Evolutionary conservation across 2,797 vertebrate species (phyloP).

Genomic region (Urosaurus nigricauda): DNA sequence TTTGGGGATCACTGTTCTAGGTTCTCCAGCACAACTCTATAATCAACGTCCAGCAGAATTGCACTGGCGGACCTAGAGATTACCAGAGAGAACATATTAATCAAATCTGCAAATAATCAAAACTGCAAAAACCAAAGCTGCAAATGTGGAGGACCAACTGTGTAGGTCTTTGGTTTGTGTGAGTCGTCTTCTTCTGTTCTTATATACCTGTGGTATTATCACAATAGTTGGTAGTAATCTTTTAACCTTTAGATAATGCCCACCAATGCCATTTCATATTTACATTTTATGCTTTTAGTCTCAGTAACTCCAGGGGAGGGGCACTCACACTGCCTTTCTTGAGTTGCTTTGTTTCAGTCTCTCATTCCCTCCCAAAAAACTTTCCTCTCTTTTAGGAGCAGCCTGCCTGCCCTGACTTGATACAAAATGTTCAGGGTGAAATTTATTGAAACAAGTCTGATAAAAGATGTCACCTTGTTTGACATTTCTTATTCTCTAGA

Average conservation of each 20-base stretch:
- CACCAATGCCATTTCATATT: background rate
- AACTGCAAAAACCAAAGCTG: too few species aligned
- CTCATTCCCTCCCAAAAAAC: background rate
- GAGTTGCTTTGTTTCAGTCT: background rate
- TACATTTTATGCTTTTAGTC: background rate
- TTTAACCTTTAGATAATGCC: background rate
- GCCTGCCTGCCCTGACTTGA: background rate
- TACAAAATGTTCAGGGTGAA: background rate
- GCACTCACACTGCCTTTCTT: background rate
- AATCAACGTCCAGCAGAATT: too few species aligned
- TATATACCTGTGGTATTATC: background rate
- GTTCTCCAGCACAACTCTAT: too few species aligned
- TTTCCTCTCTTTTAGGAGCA: background rate
- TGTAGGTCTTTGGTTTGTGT: background rate
- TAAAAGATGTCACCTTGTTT: conserved; percentile 15
- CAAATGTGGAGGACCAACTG: too few species aligned
- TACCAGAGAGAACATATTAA: too few species aligned
- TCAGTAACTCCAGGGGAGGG: background rate
- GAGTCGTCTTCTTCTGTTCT: background rate
- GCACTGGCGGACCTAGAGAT: too few species aligned
- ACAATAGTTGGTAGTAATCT: background rate
- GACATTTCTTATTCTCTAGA: background rate
- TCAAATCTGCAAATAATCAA: too few species aligned
- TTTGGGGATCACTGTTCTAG: too few species aligned
- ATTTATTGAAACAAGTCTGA: background rate